Conservation (phyloP, 2,888 invertebrate genomes). For the Nomada ferruginata region DNA sequence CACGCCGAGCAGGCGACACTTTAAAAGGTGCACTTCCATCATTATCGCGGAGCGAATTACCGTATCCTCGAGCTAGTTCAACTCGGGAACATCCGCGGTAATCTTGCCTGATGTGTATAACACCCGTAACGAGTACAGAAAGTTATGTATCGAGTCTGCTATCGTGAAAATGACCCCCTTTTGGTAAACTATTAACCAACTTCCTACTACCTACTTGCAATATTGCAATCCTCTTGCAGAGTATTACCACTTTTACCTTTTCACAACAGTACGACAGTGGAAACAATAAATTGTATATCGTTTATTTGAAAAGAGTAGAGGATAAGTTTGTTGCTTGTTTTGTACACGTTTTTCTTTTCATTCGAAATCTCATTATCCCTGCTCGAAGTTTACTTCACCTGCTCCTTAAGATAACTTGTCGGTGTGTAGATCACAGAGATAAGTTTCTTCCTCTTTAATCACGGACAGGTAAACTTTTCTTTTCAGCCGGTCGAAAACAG, state of each 20-base stretch:
- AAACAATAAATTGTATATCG: too few relatives aligned
- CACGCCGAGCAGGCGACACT: conserved; percentile 37
- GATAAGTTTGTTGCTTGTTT: background rate
- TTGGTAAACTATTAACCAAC: conserved; percentile 5
- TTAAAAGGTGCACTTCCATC: conserved; percentile 58
- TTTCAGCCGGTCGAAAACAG: conserved; percentile 45
- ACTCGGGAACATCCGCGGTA: conserved; percentile 41
- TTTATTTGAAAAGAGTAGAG: background rate
- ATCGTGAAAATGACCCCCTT: conserved; percentile 28
- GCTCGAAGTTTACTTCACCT: conserved; percentile 24
- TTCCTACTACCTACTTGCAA: background rate
- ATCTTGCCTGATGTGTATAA: conserved; percentile 49
- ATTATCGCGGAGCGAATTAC: conserved; percentile 54
- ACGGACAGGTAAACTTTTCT: conserved; percentile 51
- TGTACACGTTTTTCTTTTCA: background rate
- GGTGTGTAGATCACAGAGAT: conserved; percentile 50
- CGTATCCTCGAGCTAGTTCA: conserved; percentile 50
- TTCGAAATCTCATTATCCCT: conserved; percentile 44
- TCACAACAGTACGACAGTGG: too few relatives aligned
- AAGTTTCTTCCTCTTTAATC: conserved; percentile 51
- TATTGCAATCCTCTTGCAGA: background rate
- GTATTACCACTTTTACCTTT: background rate
- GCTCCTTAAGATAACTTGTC: conserved; percentile 2
- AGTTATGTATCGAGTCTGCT: conserved; percentile 10
- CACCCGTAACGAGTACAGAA: conserved; percentile 6